Evolutionary conservation across 1,140 invertebrate species (phyloP).

Genomic region (Nasonia longicornis): DNA sequence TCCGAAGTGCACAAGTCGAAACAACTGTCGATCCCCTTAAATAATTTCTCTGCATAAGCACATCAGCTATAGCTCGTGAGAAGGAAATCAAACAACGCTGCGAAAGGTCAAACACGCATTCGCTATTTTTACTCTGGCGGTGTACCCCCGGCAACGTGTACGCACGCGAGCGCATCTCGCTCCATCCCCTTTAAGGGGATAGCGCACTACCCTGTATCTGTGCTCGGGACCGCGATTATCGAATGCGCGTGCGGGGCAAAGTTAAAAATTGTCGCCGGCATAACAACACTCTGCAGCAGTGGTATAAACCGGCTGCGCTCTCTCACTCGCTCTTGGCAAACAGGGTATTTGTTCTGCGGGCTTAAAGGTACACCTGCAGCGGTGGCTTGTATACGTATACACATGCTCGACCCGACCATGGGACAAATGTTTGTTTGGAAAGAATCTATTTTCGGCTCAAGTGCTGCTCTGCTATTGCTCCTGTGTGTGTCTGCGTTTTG

Average conservation of each 20-base stretch:
- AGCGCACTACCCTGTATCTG: not conserved
- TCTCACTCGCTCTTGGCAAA: conserved; percentile 2
- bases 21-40: not conserved
- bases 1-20: no score
- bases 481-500: no score
- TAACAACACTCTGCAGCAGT: not conserved
- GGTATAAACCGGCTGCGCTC: not conserved
- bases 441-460: conserved; percentile 3
- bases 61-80: not conserved
- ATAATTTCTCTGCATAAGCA: not conserved
- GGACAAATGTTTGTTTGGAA: conserved; percentile 14
- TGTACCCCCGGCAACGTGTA: no score
- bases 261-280: not conserved
- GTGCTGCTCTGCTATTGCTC: not conserved
- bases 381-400: not conserved
- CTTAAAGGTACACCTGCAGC: conserved; percentile 25
- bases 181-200: conserved; percentile 27
- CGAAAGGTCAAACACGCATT: not conserved
- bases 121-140: not conserved
- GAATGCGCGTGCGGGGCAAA: not conserved
- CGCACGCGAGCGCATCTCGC: not conserved
- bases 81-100: not conserved
- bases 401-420: not conserved
- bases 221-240: not conserved
- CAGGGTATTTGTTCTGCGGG: conserved; percentile 25